phyloP scores from a whole-genome alignment of 2,888 invertebrate species.

The Bembecia ichneumoniformis region DNA sequence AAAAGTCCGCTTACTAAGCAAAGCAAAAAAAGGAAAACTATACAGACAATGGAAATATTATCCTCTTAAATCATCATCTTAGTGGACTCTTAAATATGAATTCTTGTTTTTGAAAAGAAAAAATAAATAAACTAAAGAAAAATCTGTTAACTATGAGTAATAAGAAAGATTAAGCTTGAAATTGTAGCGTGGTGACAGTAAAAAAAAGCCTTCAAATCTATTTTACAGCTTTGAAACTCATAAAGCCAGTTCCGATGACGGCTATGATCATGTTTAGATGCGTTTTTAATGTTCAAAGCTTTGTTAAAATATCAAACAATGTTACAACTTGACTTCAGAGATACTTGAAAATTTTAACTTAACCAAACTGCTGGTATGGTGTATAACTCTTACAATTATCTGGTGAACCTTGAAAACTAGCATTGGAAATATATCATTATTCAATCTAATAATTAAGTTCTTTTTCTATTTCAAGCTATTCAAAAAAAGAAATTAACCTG shows the following conservation, averaged over 20 bases:
- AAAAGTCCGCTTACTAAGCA: not conserved
- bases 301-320: constrained; percentile 58
- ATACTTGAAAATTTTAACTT: constrained; percentile 38
- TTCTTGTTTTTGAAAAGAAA: not conserved
- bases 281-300: constrained; percentile 47
- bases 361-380: constrained; percentile 59
- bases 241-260: constrained; percentile 50
- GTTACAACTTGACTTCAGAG: constrained; percentile 69
- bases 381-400: constrained; percentile 37
- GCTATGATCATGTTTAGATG: constrained; percentile 42
- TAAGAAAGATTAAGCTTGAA: constrained; percentile 50
- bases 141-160: constrained; percentile 50
- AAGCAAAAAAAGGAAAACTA: not conserved
- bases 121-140: constrained; percentile 9
- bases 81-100: not conserved
- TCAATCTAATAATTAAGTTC: not conserved
- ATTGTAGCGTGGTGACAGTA: constrained; percentile 54
- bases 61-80: not conserved
- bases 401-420: constrained; percentile 60
- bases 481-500: too few relatives aligned
- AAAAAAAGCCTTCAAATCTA: constrained; percentile 52
- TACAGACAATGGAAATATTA: not conserved
- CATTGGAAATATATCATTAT: constrained; percentile 22
- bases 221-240: constrained; percentile 58
- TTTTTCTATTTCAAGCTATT: not conserved